Evolutionary conservation across 1,140 invertebrate species (phyloP), one percentile per base, ranked within the genome.

Genomic region (Caenorhabditis brenneri): DNA sequence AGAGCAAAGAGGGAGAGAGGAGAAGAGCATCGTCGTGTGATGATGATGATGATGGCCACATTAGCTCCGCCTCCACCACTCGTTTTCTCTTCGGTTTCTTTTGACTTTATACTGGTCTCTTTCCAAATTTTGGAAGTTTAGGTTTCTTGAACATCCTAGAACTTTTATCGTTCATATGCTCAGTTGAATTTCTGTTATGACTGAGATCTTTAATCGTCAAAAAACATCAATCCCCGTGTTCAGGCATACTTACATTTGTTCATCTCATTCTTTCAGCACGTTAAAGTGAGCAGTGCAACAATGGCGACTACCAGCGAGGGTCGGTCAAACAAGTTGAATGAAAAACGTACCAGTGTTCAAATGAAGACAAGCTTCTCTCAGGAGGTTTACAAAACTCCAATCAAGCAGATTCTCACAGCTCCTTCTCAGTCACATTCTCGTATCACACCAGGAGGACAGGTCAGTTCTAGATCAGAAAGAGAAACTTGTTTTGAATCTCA

Each of bases 381-480:
- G 24, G 65, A 74, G 36, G 65, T 46, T 6, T 81, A 74, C 22
- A 81, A 84, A 29, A 84, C 83, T 24, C 60, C 39, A 2, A 83
- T 83, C 39, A 83, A 83, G 29, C 82, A 83, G 10, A 83, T 83
- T 79, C 78, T 83, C 19, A 80, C 83, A 22, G 83, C 78, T 42
- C 83, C 83, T 9, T 84, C 83, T 9, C 83, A 80, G 24, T 60
- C 78, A 15, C 83, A 80, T 22, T 84, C 79, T 16, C 53, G 83
- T 19, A 80, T 53, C 31, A 81, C 79, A 33, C 83, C 83, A 22
- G 83, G 83, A 22, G 83, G 83, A 55, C 78, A 81, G 53, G 83
- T 80, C 15, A 79, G 49, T 42, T 31, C 4, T 16, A 27, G 22
- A 69, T 27, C 5, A 29, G 27, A 19, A 69, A 7, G n/a, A 55